Evolutionary conservation across 2,797 vertebrate species (phyloP), one percentile per base, ranked within the genome.

Genomic region (Catamblyrhynchus diadema): DNA sequence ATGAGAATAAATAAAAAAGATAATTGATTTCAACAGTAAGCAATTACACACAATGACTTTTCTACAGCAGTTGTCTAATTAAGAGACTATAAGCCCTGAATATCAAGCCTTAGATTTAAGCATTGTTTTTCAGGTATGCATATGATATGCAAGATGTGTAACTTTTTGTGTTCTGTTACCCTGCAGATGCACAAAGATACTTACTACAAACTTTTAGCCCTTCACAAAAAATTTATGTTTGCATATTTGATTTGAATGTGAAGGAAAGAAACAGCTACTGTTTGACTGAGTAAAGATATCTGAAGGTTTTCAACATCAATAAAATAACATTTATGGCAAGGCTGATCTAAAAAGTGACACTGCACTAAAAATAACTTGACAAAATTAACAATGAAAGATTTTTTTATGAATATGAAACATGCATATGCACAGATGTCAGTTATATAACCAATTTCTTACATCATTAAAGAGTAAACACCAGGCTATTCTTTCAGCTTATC

Each of bases 161-260:
- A 95, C 96, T 97, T 98, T 96, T 62, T 44, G 57, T 32, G 54
- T 54, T 60, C 32, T 75, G 39, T 67, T 66, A 42, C 24, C 66
- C 10, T 91, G 86, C 84, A 93, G 65, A 86, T 67, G 51, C 69
- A 94, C 41, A 53, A 82, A 72, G 60, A 90, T 12, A 66, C 65
- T 81, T 44, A 42, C 37, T 77, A 57, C 30, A 67, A 92, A 96
- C 80, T 96, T 91, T 54, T 79, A 93, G 93, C 51, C 75, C 89
- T 78, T 95, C 47, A n/a, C 25, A 54, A 88, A 90, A 74, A 30
- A 28, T 0, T 30, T 22, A 27, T 44, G n/a, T 37, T 45, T 28
- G 8, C 12, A 37, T 16, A 23, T 30, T 30, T 13, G 16, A 64
- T 47, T 72, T 53, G 35, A 60, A 37, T 44, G 18, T 37, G 53